phyloP scores from a whole-genome alignment of 2,113 vertebrate genomes.

The Sinocyclocheilus anophthalmus region DNA sequence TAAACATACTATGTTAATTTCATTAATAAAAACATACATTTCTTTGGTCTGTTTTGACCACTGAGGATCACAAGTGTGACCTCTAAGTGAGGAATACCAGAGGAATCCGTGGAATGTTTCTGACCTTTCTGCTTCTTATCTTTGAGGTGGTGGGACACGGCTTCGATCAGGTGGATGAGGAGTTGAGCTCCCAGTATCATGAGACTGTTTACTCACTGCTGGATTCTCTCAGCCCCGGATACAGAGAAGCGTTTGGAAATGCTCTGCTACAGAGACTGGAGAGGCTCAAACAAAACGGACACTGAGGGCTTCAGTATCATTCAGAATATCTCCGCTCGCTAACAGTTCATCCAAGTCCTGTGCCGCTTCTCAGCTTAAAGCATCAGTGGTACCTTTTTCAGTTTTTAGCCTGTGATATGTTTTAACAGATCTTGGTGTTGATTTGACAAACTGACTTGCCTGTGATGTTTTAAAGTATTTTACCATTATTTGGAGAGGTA shows the following conservation, averaged over 20 bases:
- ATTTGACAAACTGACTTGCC: slow-evolving; percentile 47
- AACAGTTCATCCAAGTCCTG: slow-evolving; percentile 29
- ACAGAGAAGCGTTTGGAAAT: slow-evolving; percentile 95
- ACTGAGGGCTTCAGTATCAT: slow-evolving; percentile 71
- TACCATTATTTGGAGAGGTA: slow-evolving; percentile 13
- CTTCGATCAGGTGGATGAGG: slow-evolving; percentile 89
- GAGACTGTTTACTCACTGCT: slow-evolving; percentile 96
- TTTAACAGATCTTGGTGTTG: slow-evolving; percentile 51
- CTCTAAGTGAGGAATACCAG: not conserved
- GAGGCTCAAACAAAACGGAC: slow-evolving; percentile 84
- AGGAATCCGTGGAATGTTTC: not conserved
- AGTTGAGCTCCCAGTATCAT: slow-evolving; percentile 85
- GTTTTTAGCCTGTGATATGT: slow-evolving; percentile 47
- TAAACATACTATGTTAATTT: not conserved
- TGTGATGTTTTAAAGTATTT: slow-evolving; percentile 26
- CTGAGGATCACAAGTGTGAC: not conserved
- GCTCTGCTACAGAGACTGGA: slow-evolving; percentile 93
- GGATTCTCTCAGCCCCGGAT: slow-evolving; percentile 93
- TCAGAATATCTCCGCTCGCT: slow-evolving; percentile 37
- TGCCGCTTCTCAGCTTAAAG: slow-evolving; percentile 43
- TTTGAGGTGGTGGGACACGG: slow-evolving; percentile 88
- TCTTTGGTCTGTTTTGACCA: not conserved
- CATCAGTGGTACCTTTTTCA: slow-evolving; percentile 38
- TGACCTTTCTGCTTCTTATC: not conserved
- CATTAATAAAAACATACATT: not conserved